Evolutionary conservation across 2,888 invertebrate species (phyloP).

Genomic region (Girardia tigrina): DNA sequence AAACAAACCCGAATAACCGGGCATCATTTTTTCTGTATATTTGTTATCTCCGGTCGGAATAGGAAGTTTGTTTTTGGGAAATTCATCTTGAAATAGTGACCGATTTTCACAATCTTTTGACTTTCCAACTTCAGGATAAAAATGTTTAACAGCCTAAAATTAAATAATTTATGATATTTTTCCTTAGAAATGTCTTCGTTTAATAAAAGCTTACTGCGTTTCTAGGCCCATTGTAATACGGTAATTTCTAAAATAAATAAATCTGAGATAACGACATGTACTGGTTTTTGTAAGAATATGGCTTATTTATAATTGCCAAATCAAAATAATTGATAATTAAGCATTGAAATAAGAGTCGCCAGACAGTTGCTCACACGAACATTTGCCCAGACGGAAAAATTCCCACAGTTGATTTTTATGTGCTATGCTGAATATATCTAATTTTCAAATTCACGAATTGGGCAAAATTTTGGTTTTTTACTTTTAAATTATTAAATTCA

Average conservation of each 20-base stretch:
- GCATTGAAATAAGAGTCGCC: too few relatives aligned
- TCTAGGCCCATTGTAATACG: slow-evolving; percentile 30
- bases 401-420: too few relatives aligned
- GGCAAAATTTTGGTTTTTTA: too few relatives aligned
- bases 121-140: neutral
- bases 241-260: slow-evolving; percentile 24
- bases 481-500: too few relatives aligned
- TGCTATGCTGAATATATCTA: too few relatives aligned
- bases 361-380: too few relatives aligned
- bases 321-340: too few relatives aligned
- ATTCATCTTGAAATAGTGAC: slow-evolving; percentile 28
- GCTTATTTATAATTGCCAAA: too few relatives aligned
- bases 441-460: too few relatives aligned
- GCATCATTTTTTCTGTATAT: slow-evolving; percentile 48
- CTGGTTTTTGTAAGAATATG: too few relatives aligned
- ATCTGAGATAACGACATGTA: too few relatives aligned
- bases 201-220: slow-evolving; percentile 16
- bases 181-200: neutral
- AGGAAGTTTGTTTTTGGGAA: slow-evolving; percentile 41
- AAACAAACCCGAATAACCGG: slow-evolving; percentile 43
- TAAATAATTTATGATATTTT: neutral
- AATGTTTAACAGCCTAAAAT: slow-evolving; percentile 4
- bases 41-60: slow-evolving; percentile 47
- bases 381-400: too few relatives aligned
- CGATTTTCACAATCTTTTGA: slow-evolving; percentile 9